Percentiles rank a stretch among this genome's conserved stretches.
These are phyloP conservation scores for Merops nubicus DNA, from an alignment of 2,113 vertebrate genomes.

Conservation along the genomic window DNA sequence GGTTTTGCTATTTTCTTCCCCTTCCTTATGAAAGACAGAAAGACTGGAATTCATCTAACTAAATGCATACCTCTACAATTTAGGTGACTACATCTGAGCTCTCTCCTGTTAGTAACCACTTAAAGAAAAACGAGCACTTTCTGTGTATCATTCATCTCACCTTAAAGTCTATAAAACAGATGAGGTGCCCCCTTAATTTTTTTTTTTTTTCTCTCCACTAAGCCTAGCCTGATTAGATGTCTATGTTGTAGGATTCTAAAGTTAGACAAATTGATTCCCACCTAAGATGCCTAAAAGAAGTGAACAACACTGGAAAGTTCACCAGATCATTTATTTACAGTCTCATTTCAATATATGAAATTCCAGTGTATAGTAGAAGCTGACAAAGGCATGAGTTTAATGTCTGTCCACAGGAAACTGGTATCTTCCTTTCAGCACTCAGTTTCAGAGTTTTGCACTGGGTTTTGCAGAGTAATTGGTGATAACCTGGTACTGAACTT, in stretches of 20 bases:
- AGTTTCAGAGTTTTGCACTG: background rate
- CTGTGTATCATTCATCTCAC: background rate
- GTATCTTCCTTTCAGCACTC: background rate
- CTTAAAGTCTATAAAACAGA: background rate
- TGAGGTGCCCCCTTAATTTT: fast-evolving
- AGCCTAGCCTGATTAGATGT: background rate
- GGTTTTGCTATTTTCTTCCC: background rate
- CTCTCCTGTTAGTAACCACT: fast-evolving
- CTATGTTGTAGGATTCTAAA: background rate
- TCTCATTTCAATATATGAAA: background rate
- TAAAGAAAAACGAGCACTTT: background rate
- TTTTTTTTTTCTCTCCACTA: background rate
- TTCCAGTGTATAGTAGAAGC: background rate
- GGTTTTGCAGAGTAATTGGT: background rate
- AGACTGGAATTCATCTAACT: background rate
- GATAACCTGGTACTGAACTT: background rate
- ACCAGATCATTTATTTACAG: background rate
- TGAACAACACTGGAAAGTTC: background rate
- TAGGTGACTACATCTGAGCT: background rate
- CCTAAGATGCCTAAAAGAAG: background rate
- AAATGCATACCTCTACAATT: background rate
- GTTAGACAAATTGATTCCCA: background rate
- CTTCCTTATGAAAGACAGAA: background rate
- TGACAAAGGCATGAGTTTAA: background rate
- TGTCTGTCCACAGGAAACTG: background rate